Conservation (phyloP, 2,797 vertebrate species). For the Perodicticus potto region DNA sequence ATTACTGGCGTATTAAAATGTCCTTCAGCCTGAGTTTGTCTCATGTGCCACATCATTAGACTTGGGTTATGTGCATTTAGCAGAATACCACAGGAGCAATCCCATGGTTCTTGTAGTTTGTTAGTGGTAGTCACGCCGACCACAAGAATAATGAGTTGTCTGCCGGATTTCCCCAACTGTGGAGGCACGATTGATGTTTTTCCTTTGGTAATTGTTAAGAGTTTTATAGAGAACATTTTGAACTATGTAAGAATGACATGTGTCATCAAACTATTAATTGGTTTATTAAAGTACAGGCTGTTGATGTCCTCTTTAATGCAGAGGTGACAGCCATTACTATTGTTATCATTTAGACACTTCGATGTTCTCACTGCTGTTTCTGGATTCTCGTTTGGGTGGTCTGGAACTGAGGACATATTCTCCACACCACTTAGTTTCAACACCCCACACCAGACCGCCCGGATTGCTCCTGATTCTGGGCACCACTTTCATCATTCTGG, state of each 20-base stretch:
- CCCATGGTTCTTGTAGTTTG: not conserved
- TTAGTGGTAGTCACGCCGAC: not conserved
- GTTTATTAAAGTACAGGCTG: not conserved
- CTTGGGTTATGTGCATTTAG: not conserved
- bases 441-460: accelerated
- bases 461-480: not conserved
- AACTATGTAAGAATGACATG: not conserved
- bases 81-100: not conserved
- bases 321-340: not conserved
- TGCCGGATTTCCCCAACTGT: not conserved
- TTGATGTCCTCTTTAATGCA: not conserved
- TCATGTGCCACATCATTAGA: not conserved
- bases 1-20: not conserved
- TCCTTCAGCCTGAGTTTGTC: not conserved
- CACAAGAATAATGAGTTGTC: not conserved
- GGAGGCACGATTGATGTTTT: not conserved
- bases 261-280: not conserved
- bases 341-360: not conserved
- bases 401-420: not conserved
- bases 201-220: not conserved
- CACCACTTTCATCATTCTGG: not conserved
- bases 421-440: not conserved
- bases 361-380: not conserved
- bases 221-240: not conserved
- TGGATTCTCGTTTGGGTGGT: not conserved